Base-by-base conservation (phyloP, 2,113 vertebrate species). In the Microcebus jonahi region DNA sequence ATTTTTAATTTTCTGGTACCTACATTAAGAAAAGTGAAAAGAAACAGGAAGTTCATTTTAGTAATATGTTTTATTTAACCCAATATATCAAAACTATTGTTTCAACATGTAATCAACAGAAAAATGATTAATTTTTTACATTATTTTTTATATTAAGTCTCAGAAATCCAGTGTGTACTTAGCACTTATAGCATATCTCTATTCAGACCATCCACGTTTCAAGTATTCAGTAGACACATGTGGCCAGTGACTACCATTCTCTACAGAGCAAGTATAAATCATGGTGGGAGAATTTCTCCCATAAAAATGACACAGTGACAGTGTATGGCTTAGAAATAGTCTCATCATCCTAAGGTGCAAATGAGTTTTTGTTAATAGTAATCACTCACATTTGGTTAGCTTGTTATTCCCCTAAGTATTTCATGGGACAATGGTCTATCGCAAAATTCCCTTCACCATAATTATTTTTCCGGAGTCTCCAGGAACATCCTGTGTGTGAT, bases 1-100 rank as follows among this genome's bases (percentile, higher is more conserved):
- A 88, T 89, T 91, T 91, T 76, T 91, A 59, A 71, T 77, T 95
- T 91, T 82, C 77, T 85, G 59, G 45, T 73, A 81, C 15, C 21
- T 23, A 71, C 18, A 91, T 85, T 86, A n/a, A 45, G 39, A 45
- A 53, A 92, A 77, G 11, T 57, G 50, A 88, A 80, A 92, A 14
- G 25, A 48, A 92, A 48, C 25, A 21, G 25, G 34, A 87, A 61
- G 42, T 84, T 70, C 77, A 93, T 91, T 76, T 85, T 67, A 86
- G 63, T 27, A 67, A 57, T 87, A 34, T 90, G 21, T 79, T 87
- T 83, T 83, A 88, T 81, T 88, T 90, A 88, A 82, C 23, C 31
- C 10, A 89, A 55, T 71, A 88, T 86, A 81, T 68, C 10, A 6
- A 93, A 93, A 77, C 93, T 61, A 68, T 67, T 75, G 53, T 48